Percentiles rank a stretch among this genome's conserved stretches.
Evolutionary conservation across 2,797 vertebrate genomes (phyloP).

Genomic region (Dermochelys coriacea): DNA sequence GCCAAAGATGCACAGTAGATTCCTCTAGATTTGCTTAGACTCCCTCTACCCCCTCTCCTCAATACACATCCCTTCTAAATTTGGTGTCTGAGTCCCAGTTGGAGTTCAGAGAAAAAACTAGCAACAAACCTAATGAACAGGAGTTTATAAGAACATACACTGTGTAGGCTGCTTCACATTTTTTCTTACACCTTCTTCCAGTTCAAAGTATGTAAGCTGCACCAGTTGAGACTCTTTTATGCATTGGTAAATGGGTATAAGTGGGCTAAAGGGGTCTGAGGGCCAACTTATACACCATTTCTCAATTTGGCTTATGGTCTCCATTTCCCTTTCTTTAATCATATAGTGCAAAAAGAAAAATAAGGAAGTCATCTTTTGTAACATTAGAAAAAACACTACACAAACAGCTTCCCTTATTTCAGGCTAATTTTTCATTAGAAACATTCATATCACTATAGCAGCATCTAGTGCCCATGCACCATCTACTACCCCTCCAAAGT

Average conservation of each 20-base stretch:
- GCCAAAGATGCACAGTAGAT: not conserved
- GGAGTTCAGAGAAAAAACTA: not conserved
- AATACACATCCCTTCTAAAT: not conserved
- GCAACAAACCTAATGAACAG: not conserved
- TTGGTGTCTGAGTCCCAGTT: not conserved
- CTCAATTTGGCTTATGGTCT: not conserved
- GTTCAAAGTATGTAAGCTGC: accelerated
- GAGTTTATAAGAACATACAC: not conserved
- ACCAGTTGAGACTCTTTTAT: accelerated
- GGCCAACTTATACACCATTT: not conserved
- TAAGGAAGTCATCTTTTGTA: not conserved
- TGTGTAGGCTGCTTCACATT: not conserved
- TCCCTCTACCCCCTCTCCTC: accelerated
- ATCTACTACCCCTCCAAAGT: not conserved
- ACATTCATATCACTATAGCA: not conserved
- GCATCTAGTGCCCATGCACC: not conserved
- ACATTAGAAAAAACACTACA: not conserved
- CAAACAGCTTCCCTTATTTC: not conserved
- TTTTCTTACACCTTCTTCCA: not conserved
- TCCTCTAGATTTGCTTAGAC: not conserved
- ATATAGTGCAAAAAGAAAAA: not conserved
- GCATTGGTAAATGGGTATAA: accelerated
- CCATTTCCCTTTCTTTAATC: not conserved
- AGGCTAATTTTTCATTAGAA: not conserved
- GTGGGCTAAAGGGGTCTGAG: not conserved